Percentiles rank a stretch among this genome's conserved stretches.
Conservation (phyloP, 2,888 invertebrate genomes). For the Brachylomia viminalis region DNA sequence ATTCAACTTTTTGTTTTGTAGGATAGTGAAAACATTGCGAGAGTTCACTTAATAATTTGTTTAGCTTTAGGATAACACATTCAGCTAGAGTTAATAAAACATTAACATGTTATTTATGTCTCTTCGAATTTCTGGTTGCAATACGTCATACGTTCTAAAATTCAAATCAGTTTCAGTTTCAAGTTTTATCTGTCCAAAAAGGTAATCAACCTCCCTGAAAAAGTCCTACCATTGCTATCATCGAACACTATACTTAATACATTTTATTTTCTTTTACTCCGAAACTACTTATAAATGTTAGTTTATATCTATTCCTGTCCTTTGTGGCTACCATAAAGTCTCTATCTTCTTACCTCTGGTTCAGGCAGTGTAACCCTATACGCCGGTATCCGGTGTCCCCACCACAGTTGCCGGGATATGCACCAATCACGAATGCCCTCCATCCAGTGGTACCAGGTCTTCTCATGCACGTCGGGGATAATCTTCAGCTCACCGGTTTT, state of each 20-base stretch:
- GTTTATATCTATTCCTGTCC: not conserved
- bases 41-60: not conserved
- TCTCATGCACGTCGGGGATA: conserved; percentile 97
- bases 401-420: conserved; percentile 99
- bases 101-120: not conserved
- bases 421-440: conserved; percentile 99
- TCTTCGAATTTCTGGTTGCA: not conserved
- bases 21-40: not conserved
- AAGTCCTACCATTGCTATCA: not conserved
- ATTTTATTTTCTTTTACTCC: not conserved
- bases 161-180: too few species aligned
- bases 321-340: not conserved
- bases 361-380: conserved; percentile 92
- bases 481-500: conserved; percentile 95
- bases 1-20: not conserved
- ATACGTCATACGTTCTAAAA: not conserved
- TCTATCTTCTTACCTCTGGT: conserved; percentile 63
- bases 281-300: not conserved
- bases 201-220: not conserved
- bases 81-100: not conserved
- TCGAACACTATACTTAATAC: not conserved
- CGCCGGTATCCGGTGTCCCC: conserved; percentile 99
- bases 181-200: not conserved
- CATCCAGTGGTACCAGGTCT: conserved; percentile 99
- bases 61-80: not conserved